These are phyloP conservation scores for Dicrurus megarhynchus DNA, from an alignment of 2,113 vertebrate species.

Conservation along the genomic window DNA sequence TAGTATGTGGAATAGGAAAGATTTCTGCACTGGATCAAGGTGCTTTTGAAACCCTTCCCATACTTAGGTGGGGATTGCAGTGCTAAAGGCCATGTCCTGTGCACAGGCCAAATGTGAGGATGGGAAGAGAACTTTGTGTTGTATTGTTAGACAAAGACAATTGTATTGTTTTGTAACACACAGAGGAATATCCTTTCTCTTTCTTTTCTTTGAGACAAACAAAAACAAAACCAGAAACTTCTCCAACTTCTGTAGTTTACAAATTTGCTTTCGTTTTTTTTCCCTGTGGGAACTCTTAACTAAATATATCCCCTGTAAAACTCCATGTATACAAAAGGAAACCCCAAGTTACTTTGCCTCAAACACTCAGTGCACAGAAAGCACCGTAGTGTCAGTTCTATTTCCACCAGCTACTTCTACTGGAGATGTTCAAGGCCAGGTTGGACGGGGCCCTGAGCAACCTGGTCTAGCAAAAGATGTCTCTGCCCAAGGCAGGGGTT, in stretches of 20 bases:
- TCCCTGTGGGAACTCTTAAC: background rate
- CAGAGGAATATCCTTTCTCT: background rate
- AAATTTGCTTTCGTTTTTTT: background rate
- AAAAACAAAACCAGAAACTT: background rate
- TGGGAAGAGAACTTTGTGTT: background rate
- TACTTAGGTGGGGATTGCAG: background rate
- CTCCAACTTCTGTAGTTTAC: background rate
- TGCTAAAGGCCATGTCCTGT: background rate
- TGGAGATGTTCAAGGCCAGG: background rate
- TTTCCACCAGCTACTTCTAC: background rate
- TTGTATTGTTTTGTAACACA: background rate
- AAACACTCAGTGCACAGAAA: background rate
- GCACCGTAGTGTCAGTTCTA: background rate
- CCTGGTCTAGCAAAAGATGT: background rate
- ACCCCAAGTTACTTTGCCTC: background rate
- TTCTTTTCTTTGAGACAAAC: background rate
- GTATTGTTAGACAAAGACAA: rapidly evolving
- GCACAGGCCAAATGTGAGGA: background rate
- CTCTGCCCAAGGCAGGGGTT: background rate
- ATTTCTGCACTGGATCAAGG: background rate
- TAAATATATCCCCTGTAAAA: background rate
- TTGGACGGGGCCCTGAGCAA: background rate
- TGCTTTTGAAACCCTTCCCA: background rate
- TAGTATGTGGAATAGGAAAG: background rate
- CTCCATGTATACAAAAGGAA: background rate